These are phyloP conservation scores for Hanleya hanleyi DNA, from an alignment of 2,888 invertebrate genomes.

Conservation along the genomic window DNA sequence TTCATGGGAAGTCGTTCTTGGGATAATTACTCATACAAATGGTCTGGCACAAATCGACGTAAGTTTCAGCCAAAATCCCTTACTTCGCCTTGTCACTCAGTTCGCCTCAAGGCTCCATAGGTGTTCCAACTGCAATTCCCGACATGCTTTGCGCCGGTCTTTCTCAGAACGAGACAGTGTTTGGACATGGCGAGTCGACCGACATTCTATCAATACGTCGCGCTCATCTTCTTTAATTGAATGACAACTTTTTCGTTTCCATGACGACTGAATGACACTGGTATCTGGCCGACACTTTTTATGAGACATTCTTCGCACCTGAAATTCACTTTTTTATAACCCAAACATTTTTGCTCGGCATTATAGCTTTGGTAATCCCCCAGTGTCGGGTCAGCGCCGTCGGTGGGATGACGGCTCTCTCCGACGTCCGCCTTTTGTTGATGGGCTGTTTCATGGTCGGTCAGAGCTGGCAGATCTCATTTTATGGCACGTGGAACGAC, in stretches of 20 bases:
- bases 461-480: neutral
- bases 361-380: neutral
- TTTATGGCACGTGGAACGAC: slow-evolving; percentile 3
- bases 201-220: neutral
- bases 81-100: too few species aligned
- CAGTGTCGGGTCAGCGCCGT: neutral
- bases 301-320: neutral
- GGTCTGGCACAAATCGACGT: too few species aligned
- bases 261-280: neutral
- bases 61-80: too few species aligned
- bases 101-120: too few species aligned
- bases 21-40: too few species aligned
- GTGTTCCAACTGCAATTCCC: too few species aligned
- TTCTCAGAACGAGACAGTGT: neutral
- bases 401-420: neutral
- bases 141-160: neutral
- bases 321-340: neutral
- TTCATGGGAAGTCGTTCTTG: too few species aligned
- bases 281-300: neutral
- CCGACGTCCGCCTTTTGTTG: neutral
- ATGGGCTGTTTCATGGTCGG: neutral
- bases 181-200: too few species aligned
- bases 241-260: neutral
- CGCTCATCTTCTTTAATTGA: neutral
- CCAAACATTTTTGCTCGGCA: neutral